phyloP scores from a whole-genome alignment of 2,797 vertebrate genomes.

The Parauchenoglanis punctatus region DNA sequence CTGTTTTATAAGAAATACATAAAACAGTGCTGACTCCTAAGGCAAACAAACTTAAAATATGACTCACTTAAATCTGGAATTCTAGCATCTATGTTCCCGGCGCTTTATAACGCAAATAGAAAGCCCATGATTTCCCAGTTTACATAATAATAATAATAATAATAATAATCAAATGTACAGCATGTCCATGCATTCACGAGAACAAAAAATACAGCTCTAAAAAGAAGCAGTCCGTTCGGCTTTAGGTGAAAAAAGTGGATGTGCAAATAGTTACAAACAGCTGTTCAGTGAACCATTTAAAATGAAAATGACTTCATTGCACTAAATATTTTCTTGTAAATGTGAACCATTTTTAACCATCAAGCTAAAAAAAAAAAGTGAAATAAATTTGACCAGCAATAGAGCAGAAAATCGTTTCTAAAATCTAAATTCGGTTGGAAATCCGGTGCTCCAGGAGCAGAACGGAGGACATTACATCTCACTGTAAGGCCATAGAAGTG shows the following conservation, averaged over 20 bases:
- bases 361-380: not conserved
- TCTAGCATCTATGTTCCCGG: not conserved
- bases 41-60: not conserved
- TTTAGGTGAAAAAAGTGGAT: not conserved
- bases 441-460: not conserved
- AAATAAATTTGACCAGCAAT: not conserved
- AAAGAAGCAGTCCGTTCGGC: not conserved
- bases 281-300: not conserved
- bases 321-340: not conserved
- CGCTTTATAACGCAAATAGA: not conserved
- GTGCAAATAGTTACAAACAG: not conserved
- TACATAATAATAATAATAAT: not conserved
- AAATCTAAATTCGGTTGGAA: not conserved
- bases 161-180: not conserved
- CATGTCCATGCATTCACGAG: not conserved
- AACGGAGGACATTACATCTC: not conserved
- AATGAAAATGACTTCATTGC: not conserved
- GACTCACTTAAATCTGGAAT: not conserved
- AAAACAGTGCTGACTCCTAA: not conserved
- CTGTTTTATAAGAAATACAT: not conserved
- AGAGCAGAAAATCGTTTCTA: not conserved
- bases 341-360: not conserved
- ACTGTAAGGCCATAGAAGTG: not conserved
- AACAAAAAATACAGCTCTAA: not conserved
- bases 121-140: not conserved